These are phyloP conservation scores for Eupsilia transversa DNA, from an alignment of 2,888 invertebrate species.

Conservation along the genomic window DNA sequence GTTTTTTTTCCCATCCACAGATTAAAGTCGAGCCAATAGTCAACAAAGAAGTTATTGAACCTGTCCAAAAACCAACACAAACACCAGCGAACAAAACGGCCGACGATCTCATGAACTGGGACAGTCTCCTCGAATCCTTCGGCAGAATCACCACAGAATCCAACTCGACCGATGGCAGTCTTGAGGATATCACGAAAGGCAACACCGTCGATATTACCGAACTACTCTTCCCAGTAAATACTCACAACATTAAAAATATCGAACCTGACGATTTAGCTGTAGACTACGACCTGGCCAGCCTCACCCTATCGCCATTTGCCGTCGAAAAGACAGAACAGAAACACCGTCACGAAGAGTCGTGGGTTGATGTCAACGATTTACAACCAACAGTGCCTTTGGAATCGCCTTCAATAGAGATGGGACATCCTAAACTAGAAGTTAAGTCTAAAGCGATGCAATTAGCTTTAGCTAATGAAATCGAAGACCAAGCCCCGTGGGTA, in stretches of 20 bases:
- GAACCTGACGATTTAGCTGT: conserved; percentile 73
- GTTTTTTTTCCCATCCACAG: conserved; percentile 18
- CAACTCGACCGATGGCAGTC: conserved; percentile 83
- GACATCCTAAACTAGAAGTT: conserved; percentile 76
- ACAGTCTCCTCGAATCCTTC: conserved; percentile 86
- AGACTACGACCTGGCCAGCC: conserved; percentile 83
- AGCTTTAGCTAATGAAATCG: conserved; percentile 94
- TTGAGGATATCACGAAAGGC: conserved; percentile 81
- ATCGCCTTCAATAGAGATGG: conserved; percentile 47
- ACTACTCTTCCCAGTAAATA: conserved; percentile 82
- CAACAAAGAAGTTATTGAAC: conserved; percentile 45
- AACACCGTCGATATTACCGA: conserved; percentile 85
- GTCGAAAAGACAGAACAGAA: conserved; percentile 78
- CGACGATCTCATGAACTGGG: conserved; percentile 85
- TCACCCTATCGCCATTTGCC: conserved; percentile 77
- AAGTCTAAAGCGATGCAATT: conserved; percentile 92
- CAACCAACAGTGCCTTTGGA: conserved; percentile 71
- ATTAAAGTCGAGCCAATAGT: conserved; percentile 42
- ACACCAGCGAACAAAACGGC: conserved; percentile 38
- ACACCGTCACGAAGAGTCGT: conserved; percentile 67
- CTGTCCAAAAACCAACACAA: conserved; percentile 48
- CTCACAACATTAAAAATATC: conserved; percentile 76
- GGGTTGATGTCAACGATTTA: conserved; percentile 79
- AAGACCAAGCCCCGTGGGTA: conserved; percentile 94
- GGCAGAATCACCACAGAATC: conserved; percentile 87